Base-by-base conservation (phyloP, 2,113 vertebrate genomes). In the Neogale vison region DNA sequence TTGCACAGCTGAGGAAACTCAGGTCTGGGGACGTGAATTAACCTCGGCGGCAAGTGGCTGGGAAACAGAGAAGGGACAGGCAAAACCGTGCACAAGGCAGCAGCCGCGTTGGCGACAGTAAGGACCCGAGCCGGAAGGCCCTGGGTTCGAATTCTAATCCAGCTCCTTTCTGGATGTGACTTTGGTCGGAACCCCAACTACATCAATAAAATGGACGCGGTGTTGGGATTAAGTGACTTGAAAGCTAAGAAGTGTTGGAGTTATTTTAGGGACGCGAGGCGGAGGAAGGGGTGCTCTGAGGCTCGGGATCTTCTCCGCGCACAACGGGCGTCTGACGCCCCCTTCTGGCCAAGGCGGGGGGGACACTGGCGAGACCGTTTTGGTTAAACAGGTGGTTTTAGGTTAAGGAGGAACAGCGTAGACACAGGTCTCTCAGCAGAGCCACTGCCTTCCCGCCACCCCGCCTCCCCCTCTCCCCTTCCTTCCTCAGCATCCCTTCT, bases 311-410 rank as follows among this genome's bases (percentile, higher is more conserved):
- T 21, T 31, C 77, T 24, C 12, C 0, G 2, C 23, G 39, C 50
- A 59, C 29, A 13, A 50, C 31, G 26, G 88, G 80, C 20, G 50
- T 80, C 90, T 76, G 71, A n/a, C 67, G 55, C 97, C 96, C 92
- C 76, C 98, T 98, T 55, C 90, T 80, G 97, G 47, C 24, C 7
- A 59, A 21, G 59, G 7, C n/a, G n/a, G 42, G 42, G 20, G 55
- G 74, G 80, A 76, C 4, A 7, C 77, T 15, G 80, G 50, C 1
- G 21, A 23, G 42, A 29, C 52, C 1, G 31, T n/a, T 72, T 50
- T 21, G 24, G 23, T 24, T n/a, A 36, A n/a, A 23, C 6, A 69
- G 31, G 39, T 15, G 1, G 29, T n/a, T 88, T 45, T 36, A 17
- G 31, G 12, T 20, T 5, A 24, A 31, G 34, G 17, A 74, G 39